phyloP scores from a whole-genome alignment of 2,113 vertebrate species.

The Bucco capensis region DNA sequence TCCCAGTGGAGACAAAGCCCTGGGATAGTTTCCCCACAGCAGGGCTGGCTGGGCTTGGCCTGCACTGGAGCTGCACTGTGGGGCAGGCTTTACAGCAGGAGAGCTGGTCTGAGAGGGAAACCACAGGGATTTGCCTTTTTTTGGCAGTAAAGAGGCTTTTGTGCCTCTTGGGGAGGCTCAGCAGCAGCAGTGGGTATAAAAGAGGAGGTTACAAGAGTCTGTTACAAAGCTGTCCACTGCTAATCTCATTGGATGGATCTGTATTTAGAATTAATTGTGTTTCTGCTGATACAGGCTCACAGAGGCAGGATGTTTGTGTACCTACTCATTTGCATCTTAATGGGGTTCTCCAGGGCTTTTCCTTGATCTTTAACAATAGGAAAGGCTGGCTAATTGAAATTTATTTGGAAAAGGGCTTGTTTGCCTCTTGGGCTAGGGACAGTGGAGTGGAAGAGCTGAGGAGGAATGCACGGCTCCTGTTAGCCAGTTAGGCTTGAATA shows the following conservation, averaged over 20 bases:
- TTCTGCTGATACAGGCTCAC: slow-evolving; percentile 27
- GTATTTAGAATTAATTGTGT: slow-evolving; percentile 37
- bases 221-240: not conserved
- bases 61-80: fast-evolving
- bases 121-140: not conserved
- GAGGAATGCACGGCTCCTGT: not conserved
- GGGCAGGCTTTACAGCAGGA: not conserved
- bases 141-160: not conserved
- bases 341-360: slow-evolving; percentile 44
- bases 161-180: not conserved
- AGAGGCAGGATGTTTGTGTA: slow-evolving; percentile 7
- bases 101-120: not conserved
- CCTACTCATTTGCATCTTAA: slow-evolving; percentile 51
- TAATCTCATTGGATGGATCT: not conserved
- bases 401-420: slow-evolving; percentile 43
- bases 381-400: slow-evolving; percentile 50
- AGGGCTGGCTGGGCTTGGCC: fast-evolving
- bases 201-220: not conserved
- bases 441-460: not conserved
- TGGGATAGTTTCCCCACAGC: not conserved
- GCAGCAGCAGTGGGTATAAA: not conserved
- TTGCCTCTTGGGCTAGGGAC: slow-evolving; percentile 41
- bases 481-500: not conserved
- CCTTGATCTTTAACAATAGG: slow-evolving; percentile 44
- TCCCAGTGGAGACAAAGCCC: not conserved